Base-by-base conservation (phyloP, 2,888 invertebrate species). In the Volucella bombylans region DNA sequence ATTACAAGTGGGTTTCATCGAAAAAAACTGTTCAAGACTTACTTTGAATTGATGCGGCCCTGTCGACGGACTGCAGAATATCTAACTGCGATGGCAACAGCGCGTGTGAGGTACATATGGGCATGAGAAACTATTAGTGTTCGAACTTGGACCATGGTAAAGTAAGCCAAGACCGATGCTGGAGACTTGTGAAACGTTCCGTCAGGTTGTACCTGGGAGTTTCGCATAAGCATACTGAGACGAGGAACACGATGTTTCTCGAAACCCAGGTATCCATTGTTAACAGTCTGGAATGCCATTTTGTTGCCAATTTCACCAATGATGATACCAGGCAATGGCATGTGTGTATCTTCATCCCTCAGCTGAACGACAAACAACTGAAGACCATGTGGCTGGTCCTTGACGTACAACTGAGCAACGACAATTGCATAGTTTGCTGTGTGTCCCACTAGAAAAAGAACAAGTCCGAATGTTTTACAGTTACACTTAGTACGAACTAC, bases 271-370 rank as follows among this genome's bases (percentile, higher is more conserved):
- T 95, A 98, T 0, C 98, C 98, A 91, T 99, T 98, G 90, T 98
- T 98, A 52, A 96, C 95, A 1, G 94, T 94, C 88, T 96, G 96
- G 95, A 97, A 97, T 82, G 97, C 98, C 86, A 98, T 93, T 90
- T 98, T 98, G 79, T 96, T 95, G 9, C 98, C 98, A 87, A 98
- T 97, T 93, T 98, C 98, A 11, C 98, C 98, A 64, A 98, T 94
- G 90, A 95, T 96, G 82, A 98, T 95, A 89, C 97, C 97, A 10
- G 94, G 94, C 87, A 98, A 90, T 0, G 97, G 97, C 92, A 94
- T 93, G 89, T 98, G 97, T 0, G 97, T 97, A 59, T 97, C 95
- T 89, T 96, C 94, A 90, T 97, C 96, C 69, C 98, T 93, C n/a
- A 98, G 92, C 88, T 97, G 98, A 0, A 98, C 97, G 86, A 98